Evolutionary conservation across 2,888 invertebrate genomes (phyloP), one percentile per base, ranked within the genome.

Genomic region (Eupithecia subumbrata): DNA sequence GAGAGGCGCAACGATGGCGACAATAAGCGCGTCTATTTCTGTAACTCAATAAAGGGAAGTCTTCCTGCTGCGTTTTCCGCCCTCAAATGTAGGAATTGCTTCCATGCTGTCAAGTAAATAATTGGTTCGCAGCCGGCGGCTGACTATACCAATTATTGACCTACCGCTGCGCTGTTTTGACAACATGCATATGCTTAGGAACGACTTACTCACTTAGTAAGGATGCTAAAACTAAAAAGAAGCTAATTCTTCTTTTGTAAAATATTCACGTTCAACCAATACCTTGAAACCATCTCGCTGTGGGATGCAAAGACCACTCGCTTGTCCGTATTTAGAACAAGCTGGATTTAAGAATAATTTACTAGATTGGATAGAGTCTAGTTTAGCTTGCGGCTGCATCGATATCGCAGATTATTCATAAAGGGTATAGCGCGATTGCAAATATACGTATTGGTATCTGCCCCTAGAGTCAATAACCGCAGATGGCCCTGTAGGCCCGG

Each of bases 21-120:
- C 87, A 87, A 87, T 85, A 82, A 87, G 83, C 81, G 85, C 78
- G 84, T 88, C 88, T 89, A 90, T 90, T 89, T 89, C 84, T 82
- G 80, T 82, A 79, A 78, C 81, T 79, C 80, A 90, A 91, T 91
- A 91, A 93, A 92, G 90, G 94, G 93, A 93, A 94, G 92, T 91
- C 90, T 94, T 93, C 92, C 92, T 93, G 92, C 89, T 87, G 88
- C 86, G 88, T 91, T 92, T 93, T 94, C 94, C 94, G 94, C 92
- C 92, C 91, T 92, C 92, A 93, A 93, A 94, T 93, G 93, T 92
- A 92, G 91, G 94, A 94, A 94, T 93, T 93, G 91, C 92, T 94
- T 93, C 93, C 93, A 94, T 89, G 90, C 92, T 92, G 92, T 90
- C 91, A 93, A 94, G 88, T 94, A 92, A 92, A 90, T 94, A 94